Evolutionary conservation across 92 coral and sea anemone genomes (phyloP), one percentile per base, ranked within the genome.

Genomic region (Phenganax marumi): DNA sequence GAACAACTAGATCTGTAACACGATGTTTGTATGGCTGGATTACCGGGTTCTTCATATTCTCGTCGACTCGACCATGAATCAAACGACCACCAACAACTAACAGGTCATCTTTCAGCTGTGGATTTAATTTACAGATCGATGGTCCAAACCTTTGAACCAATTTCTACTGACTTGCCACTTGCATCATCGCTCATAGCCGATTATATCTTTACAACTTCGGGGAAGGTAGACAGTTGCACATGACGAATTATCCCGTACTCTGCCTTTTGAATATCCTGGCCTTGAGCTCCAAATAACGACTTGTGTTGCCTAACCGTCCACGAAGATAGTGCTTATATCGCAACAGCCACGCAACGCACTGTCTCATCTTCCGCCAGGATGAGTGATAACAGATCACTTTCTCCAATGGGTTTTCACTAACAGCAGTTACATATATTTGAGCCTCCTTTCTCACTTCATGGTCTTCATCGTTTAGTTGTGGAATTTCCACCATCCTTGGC

Each of bases 361-460:
- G 55, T 54, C 81, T 90, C 39, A 90, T 75, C 24, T 75, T 86
- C 92, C 92, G 84, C 92, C 90, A 89, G 7, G 85, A 25, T 10
- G 91, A 87, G 55, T 84, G 57, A 52, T 66, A 81, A 77, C 19
- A 52, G 25, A 89, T 70, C 13, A 89, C 63, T 23, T 77, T 81
- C 24, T 87, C 84, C 80, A 87, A 19, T 33, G 25, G 63, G 52
- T 16, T 18, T 68, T 70, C 24, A 66, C 61, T 25, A 75, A 47
- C n/a, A 70, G 83, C 12, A 18, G 70, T 17, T 79, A 77, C 70
- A 60, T 80, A 84, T 21, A 88, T 81, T 66, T 75, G 78, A 56
- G 51, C 26, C 66, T 90, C 92, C 61, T 87, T 86, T 66, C 92
- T 90, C 8, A 86, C 89, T 82, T 82, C 88, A 19, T 81, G 86